A percentile compares a stretch with the other conserved stretches of the same genome.
These are phyloP conservation scores for Creontiades dilutus DNA, from an alignment of 2,888 invertebrate species.

Conservation along the genomic window DNA sequence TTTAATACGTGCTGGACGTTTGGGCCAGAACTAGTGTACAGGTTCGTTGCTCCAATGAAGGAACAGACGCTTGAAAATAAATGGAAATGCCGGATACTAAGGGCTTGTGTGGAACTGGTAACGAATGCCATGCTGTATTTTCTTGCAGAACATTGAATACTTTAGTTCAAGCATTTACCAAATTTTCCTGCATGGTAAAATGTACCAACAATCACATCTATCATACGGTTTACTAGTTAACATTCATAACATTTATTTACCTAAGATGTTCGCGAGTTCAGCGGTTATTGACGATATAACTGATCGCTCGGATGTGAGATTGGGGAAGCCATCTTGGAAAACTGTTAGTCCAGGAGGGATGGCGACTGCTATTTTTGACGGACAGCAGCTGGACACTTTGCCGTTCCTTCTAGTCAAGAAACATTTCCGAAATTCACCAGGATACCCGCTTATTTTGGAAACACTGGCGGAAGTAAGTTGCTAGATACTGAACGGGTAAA, in stretches of 20 bases:
- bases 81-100: conserved; percentile 51
- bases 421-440: conserved; percentile 49
- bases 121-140: background rate
- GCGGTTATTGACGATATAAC: conserved; percentile 69
- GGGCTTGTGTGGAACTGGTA: conserved; percentile 70
- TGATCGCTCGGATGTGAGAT: conserved; percentile 56
- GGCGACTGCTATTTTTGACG: conserved; percentile 65
- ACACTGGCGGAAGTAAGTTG: conserved; percentile 46
- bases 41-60: conserved; percentile 27
- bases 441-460: conserved; percentile 58
- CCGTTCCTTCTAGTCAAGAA: conserved; percentile 67
- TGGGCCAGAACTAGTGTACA: conserved; percentile 61
- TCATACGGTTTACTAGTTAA: no score
- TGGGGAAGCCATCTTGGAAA: conserved; percentile 67
- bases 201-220: no score
- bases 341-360: conserved; percentile 46
- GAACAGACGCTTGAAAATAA: conserved; percentile 65
- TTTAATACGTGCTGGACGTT: conserved; percentile 67
- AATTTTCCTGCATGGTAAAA: no score
- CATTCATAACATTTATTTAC: background rate
- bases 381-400: conserved; percentile 47
- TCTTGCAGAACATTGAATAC: no score
- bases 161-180: no score
- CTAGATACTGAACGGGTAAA: background rate
- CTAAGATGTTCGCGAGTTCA: conserved; percentile 63